Conservation (phyloP, 2,888 invertebrate species). For the Stegana nigrithorax region DNA sequence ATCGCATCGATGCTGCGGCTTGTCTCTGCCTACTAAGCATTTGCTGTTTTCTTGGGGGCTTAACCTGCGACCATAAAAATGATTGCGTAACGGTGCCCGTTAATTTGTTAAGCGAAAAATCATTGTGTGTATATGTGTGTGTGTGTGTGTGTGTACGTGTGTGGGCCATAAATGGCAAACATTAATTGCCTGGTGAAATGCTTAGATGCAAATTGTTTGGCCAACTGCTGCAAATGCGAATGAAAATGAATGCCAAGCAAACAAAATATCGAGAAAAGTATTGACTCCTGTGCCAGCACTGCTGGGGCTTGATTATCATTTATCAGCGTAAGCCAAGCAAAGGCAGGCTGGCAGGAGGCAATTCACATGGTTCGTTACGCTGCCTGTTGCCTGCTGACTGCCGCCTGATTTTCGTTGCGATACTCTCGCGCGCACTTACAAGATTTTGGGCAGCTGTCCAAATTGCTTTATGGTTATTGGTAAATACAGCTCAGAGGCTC, state of each 20-base stretch:
- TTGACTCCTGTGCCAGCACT: too few relatives aligned
- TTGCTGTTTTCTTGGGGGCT: background rate
- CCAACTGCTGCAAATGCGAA: background rate
- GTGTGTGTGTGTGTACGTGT: background rate
- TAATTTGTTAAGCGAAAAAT: too few relatives aligned
- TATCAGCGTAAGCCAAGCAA: background rate
- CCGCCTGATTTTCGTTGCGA: too few relatives aligned
- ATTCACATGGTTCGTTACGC: too few relatives aligned
- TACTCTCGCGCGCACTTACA: too few relatives aligned
- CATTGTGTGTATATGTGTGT: background rate
- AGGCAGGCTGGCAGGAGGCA: too few relatives aligned
- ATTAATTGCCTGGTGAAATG: background rate
- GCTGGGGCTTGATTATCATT: background rate
- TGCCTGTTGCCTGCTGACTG: too few relatives aligned
- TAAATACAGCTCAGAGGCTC: background rate
- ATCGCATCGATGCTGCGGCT: background rate
- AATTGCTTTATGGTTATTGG: constrained; percentile 3
- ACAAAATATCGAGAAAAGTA: too few relatives aligned
- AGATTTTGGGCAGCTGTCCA: background rate
- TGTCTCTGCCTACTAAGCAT: background rate
- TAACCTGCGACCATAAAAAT: background rate
- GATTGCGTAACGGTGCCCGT: constrained; percentile 4
- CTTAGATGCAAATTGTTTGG: too few relatives aligned
- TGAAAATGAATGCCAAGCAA: too few relatives aligned
- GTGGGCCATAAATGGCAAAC: background rate